Conservation (phyloP, 2,797 vertebrate species). For the Parotocinclus haroldoi region DNA sequence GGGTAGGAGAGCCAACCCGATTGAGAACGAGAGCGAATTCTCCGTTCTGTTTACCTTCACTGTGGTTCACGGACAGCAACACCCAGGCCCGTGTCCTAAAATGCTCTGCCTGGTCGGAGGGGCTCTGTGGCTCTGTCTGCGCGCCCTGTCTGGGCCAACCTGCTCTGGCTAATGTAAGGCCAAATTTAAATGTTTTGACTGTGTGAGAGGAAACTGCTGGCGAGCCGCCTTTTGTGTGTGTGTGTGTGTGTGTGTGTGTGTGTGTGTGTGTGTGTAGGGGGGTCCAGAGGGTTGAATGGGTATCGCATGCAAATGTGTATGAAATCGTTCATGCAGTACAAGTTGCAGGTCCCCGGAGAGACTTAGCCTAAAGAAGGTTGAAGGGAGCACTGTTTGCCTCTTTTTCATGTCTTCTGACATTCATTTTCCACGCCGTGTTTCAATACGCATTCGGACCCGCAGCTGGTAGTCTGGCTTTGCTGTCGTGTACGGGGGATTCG, state of each 20-base stretch:
- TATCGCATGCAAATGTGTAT: constrained; percentile 60
- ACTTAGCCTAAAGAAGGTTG: constrained; percentile 33
- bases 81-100: too few species aligned
- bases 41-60: too few species aligned
- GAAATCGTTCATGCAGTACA: constrained; percentile 57
- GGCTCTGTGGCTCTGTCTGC: constrained; percentile 29
- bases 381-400: constrained; percentile 23
- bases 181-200: constrained; percentile 76
- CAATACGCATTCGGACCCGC: constrained; percentile 27
- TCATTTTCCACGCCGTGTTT: constrained; percentile 44
- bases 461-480: constrained; percentile 34
- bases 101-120: constrained; percentile 54
- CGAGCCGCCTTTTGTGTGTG: too few species aligned
- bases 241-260: too few species aligned
- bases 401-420: constrained; percentile 36
- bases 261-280: too few species aligned
- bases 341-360: constrained; percentile 36
- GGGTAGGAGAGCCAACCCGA: too few species aligned
- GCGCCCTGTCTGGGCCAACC: constrained; percentile 56
- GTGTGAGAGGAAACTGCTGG: constrained; percentile 68
- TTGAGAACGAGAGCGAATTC: too few species aligned
- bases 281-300: too few species aligned
- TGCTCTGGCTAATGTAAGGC: constrained; percentile 66
- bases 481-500: constrained; percentile 37
- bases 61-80: too few species aligned